Evolutionary conservation across 2,888 invertebrate genomes (phyloP), one percentile per base, ranked within the genome.

Genomic region (Luperina testacea): DNA sequence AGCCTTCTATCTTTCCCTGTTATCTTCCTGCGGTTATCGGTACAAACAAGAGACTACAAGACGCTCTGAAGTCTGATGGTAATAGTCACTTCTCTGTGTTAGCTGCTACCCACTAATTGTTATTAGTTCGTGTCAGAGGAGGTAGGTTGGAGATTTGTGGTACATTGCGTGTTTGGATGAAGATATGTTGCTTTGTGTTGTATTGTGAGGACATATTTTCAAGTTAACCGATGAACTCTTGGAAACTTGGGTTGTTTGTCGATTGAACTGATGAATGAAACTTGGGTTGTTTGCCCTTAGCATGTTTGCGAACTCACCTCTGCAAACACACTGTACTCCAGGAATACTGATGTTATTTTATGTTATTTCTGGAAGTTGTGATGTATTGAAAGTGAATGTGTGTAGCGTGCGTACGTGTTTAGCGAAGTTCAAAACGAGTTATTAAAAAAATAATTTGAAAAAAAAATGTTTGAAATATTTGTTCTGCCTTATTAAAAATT

Each of bases 21-120:
- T 6, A 17, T 0, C 11, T 51, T 11, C 24, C 27, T 84, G 81
- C 9, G 72, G 85, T 83, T 75, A 70, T 75, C 38, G 68, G 72
- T 65, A 59, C 85, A 87, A 80, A 86, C 72, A 75, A 11, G 72
- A 63, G 61, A n/a, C 20, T 51, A 72, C 87, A 71, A 67, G 73
- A 72, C 48, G 20, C 61, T 64, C 48, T 20, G 45, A 68, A 74
- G 57, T 20, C 64, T 68, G 63, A 59, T 67, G 72, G 32, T 85
- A 87, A 85, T 72, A 87, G 87, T 69, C 61, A 71, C 51, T 5
- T 15, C 72, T 51, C 42, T 64, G 32, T 64, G 72, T 57, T 63
- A 65, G 45, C 69, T 59, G 15, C 0, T 53, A 11, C 15, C 59
- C 20, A n/a, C 57, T 59, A 74, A 79, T 65, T 79, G 78, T 81